Evolutionary conservation across 2,797 vertebrate species (phyloP).

Genomic region (Pogonophryne albipinna): DNA sequence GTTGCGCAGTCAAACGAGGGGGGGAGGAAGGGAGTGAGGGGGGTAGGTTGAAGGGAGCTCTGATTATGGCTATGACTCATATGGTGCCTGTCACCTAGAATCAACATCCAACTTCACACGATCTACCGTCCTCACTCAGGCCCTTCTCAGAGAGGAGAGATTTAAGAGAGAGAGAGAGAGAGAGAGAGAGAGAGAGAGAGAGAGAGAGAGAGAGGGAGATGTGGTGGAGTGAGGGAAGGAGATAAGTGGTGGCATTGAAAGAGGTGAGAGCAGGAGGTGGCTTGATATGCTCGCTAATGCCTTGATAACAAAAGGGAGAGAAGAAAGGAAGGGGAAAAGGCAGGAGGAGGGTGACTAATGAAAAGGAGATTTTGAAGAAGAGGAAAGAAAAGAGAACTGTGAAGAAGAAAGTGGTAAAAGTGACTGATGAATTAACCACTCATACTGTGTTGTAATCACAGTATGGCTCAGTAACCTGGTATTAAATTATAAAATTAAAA

Average conservation of each 20-base stretch:
- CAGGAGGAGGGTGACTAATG: constrained; percentile 1
- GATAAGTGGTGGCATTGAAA: not conserved
- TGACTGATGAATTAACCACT: constrained; percentile 22
- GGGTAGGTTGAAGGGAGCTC: constrained; percentile 52
- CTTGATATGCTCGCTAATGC: constrained; percentile 37
- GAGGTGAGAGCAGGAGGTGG: constrained; percentile 34
- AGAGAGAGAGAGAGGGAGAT: not conserved
- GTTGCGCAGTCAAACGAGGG: constrained; percentile 40
- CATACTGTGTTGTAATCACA: constrained; percentile 60
- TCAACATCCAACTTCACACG: constrained; percentile 78
- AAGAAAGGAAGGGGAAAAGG: not conserved
- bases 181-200: not conserved
- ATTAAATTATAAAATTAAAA: constrained; percentile 64
- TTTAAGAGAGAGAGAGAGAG: constrained; percentile 4
- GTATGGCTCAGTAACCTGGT: constrained; percentile 55
- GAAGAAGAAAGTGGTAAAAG: not conserved
- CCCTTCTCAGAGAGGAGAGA: constrained; percentile 36
- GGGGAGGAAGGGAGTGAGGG: not conserved
- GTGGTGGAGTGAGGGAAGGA: not conserved
- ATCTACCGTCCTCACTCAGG: constrained; percentile 60
- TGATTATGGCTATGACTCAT: constrained; percentile 81
- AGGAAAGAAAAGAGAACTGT: not conserved
- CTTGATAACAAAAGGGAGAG: constrained; percentile 25
- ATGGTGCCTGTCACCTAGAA: constrained; percentile 80
- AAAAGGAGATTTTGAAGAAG: constrained; percentile 1